phyloP scores from a whole-genome alignment of 2,797 vertebrate species.

The Brachymystax lenok region DNA sequence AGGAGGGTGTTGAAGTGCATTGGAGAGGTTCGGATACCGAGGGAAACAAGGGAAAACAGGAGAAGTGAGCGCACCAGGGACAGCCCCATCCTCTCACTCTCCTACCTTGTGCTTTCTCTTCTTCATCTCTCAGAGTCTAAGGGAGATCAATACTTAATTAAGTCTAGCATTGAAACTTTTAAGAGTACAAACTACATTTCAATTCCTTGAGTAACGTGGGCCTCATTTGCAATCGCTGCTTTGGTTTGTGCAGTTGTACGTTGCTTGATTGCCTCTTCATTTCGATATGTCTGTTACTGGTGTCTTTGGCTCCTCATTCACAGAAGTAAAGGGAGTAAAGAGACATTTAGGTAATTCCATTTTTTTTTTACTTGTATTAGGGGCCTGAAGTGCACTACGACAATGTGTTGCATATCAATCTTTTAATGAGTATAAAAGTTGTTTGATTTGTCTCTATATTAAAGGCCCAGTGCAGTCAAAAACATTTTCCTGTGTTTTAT shows the following conservation, averaged over 20 bases:
- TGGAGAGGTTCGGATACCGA: background rate
- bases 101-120: background rate
- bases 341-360: background rate
- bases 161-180: slow-evolving; percentile 39
- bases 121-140: slow-evolving; percentile 3
- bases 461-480: too few species aligned
- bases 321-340: background rate
- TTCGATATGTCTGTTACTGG: background rate
- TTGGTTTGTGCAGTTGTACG: background rate
- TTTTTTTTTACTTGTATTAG: background rate
- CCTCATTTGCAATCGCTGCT: background rate
- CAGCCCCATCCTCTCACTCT: slow-evolving; percentile 3
- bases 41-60: slow-evolving; percentile 1
- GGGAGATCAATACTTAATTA: slow-evolving; percentile 59
- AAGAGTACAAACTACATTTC: slow-evolving; percentile 41
- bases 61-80: slow-evolving; percentile 13
- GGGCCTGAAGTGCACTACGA: background rate
- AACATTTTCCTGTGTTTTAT: too few species aligned
- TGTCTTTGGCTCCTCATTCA: background rate
- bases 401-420: background rate
- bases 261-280: slow-evolving; percentile 7
- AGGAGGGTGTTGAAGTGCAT: slow-evolving; percentile 33
- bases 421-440: background rate
- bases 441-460: too few species aligned
- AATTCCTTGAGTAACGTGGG: slow-evolving; percentile 22